phyloP scores from a whole-genome alignment of 2,113 vertebrate species.

The Ctenomys sociabilis region DNA sequence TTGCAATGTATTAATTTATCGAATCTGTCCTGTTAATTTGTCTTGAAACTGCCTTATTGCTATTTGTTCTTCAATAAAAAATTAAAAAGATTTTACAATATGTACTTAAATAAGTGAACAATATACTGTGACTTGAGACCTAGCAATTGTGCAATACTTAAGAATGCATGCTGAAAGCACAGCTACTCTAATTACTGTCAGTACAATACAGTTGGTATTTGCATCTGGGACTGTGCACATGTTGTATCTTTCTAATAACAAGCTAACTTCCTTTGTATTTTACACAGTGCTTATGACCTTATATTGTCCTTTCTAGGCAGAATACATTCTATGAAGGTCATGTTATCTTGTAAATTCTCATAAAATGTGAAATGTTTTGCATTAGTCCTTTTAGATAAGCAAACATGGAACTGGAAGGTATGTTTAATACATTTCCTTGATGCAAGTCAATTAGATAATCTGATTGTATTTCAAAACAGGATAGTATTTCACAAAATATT shows the following conservation, averaged over 20 bases:
- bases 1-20: too few species aligned
- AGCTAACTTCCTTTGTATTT: background rate
- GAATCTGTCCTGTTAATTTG: too few species aligned
- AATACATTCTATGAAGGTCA: background rate
- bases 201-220: background rate
- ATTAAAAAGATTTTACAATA: background rate
- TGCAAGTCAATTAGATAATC: background rate
- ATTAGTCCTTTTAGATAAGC: background rate
- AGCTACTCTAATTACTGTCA: background rate
- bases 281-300: background rate
- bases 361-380: background rate
- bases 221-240: background rate
- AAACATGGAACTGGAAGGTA: background rate
- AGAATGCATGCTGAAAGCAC: background rate
- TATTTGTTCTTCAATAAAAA: too few species aligned
- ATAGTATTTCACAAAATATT: background rate
- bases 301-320: background rate
- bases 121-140: background rate
- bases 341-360: background rate
- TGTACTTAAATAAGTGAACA: background rate
- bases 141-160: background rate
- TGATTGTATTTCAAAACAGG: background rate
- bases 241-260: background rate
- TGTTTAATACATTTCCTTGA: constrained; percentile 17
- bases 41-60: too few species aligned